phyloP scores from a whole-genome alignment of 2,113 vertebrate genomes.

The Empidonax traillii region DNA sequence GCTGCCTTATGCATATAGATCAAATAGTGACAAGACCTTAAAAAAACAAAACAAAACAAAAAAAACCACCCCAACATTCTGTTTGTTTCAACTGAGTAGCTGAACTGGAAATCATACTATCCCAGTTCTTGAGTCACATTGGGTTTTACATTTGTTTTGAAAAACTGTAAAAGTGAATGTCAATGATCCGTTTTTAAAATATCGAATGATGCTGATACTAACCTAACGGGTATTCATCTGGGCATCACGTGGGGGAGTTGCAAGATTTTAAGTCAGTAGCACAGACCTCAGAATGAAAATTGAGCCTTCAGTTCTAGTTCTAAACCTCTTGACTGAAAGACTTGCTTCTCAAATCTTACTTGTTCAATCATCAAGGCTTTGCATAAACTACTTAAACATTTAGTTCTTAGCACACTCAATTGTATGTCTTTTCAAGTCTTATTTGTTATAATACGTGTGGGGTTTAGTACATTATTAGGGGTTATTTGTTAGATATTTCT shows the following conservation, averaged over 20 bases:
- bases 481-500: neutral
- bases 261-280: neutral
- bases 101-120: neutral
- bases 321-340: neutral
- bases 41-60: neutral
- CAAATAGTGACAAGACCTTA: neutral
- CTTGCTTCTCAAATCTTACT: neutral
- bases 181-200: neutral
- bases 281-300: neutral
- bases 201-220: neutral
- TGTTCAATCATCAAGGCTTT: neutral
- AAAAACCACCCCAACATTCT: too few relatives aligned
- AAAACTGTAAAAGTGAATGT: neutral
- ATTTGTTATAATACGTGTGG: neutral
- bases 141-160: neutral
- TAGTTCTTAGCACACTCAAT: neutral
- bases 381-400: neutral
- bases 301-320: neutral
- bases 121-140: fast-evolving
- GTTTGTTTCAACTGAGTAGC: neutral
- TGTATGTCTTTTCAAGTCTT: neutral
- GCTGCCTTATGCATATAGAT: fast-evolving
- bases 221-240: neutral
- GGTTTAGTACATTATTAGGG: neutral
- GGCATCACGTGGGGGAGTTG: neutral